phyloP scores from a whole-genome alignment of 2,888 invertebrate species.

The Scelioninae gen. 1 region DNA sequence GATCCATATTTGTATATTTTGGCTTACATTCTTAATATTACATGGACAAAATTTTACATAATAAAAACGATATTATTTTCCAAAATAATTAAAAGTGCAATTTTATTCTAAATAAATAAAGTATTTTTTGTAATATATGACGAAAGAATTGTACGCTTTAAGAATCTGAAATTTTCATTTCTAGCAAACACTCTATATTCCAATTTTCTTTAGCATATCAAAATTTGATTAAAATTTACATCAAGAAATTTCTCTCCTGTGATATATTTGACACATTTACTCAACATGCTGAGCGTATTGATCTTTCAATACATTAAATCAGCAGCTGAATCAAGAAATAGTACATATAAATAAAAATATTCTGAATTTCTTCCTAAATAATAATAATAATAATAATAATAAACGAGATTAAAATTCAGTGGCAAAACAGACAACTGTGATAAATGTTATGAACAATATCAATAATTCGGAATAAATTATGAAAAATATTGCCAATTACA shows the following conservation, averaged over 20 bases:
- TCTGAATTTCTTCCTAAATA: conserved; percentile 16
- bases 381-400: too few relatives aligned
- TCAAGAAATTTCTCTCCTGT: conserved; percentile 22
- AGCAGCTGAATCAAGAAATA: conserved; percentile 26
- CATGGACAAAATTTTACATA: too few relatives aligned
- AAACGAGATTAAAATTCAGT: neutral
- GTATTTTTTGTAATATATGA: neutral
- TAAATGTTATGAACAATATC: conserved; percentile 8
- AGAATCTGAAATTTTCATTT: neutral
- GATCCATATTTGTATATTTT: too few relatives aligned
- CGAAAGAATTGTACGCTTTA: neutral
- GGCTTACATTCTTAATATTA: too few relatives aligned
- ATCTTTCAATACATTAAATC: conserved; percentile 38
- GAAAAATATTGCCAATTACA: too few relatives aligned
- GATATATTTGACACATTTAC: conserved; percentile 49
- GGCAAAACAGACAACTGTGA: neutral
- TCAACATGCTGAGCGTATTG: conserved; percentile 39
- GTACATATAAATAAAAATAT: conserved; percentile 21
- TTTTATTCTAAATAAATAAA: too few relatives aligned
- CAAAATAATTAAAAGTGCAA: too few relatives aligned
- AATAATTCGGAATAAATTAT: neutral
- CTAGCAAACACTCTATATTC: conserved; percentile 2
- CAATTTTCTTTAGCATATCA: conserved; percentile 27
- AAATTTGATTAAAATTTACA: conserved; percentile 43
- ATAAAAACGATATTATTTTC: too few relatives aligned